Evolutionary conservation across 2,113 vertebrate genomes (phyloP).

Genomic region (Gobio gobio): DNA sequence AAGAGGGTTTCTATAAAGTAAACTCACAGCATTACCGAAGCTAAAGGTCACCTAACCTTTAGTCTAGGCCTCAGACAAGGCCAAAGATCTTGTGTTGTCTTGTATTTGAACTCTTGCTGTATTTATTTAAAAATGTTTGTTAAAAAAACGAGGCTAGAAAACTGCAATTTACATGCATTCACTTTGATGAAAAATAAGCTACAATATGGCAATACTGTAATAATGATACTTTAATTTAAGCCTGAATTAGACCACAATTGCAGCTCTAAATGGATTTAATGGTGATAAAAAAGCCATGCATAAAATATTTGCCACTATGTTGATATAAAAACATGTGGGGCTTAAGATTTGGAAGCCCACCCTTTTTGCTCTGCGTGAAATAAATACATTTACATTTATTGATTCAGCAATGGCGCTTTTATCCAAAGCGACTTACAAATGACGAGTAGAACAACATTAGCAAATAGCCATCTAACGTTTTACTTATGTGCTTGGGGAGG

Average conservation of each 20-base stretch:
- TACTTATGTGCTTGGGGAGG: neutral
- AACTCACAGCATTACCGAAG: neutral
- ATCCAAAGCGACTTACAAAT: neutral
- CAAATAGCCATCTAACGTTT: neutral
- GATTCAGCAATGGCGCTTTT: constrained; percentile 1
- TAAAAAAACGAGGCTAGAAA: neutral
- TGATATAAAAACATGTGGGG: neutral
- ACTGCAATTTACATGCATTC: neutral
- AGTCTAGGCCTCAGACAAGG: neutral
- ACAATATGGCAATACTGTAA: neutral
- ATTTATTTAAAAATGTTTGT: neutral
- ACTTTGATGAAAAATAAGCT: neutral
- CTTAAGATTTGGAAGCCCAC: neutral
- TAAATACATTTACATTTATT: neutral
- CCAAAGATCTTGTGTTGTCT: neutral
- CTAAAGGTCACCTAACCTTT: neutral
- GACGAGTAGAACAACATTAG: neutral
- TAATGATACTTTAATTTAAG: neutral
- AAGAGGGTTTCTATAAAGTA: neutral
- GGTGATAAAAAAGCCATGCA: neutral
- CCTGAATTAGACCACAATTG: neutral
- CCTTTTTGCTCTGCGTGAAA: neutral
- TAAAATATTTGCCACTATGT: neutral
- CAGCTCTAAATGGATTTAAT: neutral
- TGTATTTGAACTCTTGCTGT: neutral